phyloP scores from a whole-genome alignment of 2,888 invertebrate species.

The Oegoconia quadripuncta region DNA sequence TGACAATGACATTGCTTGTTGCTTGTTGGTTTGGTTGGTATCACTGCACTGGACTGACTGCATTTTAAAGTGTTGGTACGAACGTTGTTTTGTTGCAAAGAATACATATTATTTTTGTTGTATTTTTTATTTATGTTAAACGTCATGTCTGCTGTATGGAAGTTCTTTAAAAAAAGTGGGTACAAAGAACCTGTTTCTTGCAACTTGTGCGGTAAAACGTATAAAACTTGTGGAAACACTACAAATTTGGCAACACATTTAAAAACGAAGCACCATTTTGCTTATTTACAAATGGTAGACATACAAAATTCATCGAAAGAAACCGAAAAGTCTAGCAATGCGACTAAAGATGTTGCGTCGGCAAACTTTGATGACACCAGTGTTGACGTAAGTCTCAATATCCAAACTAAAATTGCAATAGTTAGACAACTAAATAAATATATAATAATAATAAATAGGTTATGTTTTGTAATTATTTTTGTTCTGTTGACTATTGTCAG shows the following conservation, averaged over 20 bases:
- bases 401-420: constrained; percentile 18
- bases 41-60: constrained; percentile 2
- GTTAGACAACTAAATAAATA: constrained; percentile 13
- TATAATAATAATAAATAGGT: constrained; percentile 16
- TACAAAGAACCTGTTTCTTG: constrained; percentile 14
- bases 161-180: too few relatives aligned
- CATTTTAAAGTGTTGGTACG: constrained; percentile 1
- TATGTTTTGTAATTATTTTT: constrained; percentile 11
- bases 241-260: constrained; percentile 21
- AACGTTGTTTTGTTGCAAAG: constrained; percentile 2
- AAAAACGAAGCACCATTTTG: constrained; percentile 20
- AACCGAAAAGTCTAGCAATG: constrained; percentile 16
- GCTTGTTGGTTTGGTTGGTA: constrained; percentile 2
- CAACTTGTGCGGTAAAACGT: constrained; percentile 23
- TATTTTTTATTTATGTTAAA: too few relatives aligned
- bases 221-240: constrained; percentile 22
- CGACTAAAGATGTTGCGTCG: constrained; percentile 13
- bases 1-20: too few relatives aligned
- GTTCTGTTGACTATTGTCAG: constrained; percentile 13
- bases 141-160: too few relatives aligned
- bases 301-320: constrained; percentile 11
- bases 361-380: constrained; percentile 17
- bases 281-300: constrained; percentile 12
- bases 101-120: too few relatives aligned
- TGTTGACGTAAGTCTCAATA: constrained; percentile 17